These are phyloP conservation scores for Glyphotaelius pellucidus DNA, from an alignment of 2,888 invertebrate species.

Conservation along the genomic window DNA sequence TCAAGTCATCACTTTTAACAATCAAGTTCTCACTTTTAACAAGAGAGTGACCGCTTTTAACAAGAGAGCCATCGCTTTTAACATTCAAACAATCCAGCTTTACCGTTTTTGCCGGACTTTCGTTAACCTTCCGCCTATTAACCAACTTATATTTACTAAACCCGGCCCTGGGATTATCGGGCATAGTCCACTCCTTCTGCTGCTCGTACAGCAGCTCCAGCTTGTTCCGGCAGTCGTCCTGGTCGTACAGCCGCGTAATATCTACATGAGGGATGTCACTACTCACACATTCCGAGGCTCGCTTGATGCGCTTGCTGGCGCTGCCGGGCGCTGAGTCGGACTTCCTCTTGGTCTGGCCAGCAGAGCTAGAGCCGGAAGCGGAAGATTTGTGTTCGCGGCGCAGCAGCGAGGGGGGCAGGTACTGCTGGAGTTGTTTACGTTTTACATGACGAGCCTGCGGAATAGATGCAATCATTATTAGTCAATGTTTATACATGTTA, in stretches of 20 bases:
- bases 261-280: neutral
- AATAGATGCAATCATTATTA: constrained; percentile 35
- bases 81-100: neutral
- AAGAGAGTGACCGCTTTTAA: too few species aligned
- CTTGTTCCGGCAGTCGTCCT: neutral
- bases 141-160: neutral
- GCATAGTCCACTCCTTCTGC: neutral
- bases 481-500: too few species aligned
- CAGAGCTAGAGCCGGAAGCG: constrained; percentile 65
- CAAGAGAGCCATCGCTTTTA: too few species aligned
- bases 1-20: neutral
- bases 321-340: constrained; percentile 49
- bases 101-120: neutral
- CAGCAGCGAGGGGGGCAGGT: constrained; percentile 83
- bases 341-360: constrained; percentile 45
- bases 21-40: too few species aligned
- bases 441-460: constrained; percentile 91
- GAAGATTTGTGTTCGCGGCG: constrained; percentile 85
- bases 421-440: constrained; percentile 85
- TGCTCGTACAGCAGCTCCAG: neutral
- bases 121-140: neutral
- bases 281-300: constrained; percentile 56
- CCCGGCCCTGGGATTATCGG: too few species aligned
- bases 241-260: neutral
- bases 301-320: constrained; percentile 49